Conservation (phyloP, 37 sponge, comb jelly and placozoan genomes). For the Hormiphora californensis region DNA sequence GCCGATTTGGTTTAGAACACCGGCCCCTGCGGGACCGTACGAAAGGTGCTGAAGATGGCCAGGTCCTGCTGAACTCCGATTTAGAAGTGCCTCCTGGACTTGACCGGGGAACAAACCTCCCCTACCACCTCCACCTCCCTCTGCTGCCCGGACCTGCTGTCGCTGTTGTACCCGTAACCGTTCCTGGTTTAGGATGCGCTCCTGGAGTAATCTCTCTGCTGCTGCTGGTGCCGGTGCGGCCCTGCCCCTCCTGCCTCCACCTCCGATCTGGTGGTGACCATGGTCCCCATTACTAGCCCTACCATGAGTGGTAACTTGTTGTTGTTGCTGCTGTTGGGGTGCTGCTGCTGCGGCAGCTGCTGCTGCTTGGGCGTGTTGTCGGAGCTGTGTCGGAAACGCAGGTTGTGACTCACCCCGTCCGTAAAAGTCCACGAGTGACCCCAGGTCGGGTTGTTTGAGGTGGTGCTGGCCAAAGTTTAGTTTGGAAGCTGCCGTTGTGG, state of each 20-base stretch:
- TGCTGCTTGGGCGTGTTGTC: no score
- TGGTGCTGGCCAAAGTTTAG: slow-evolving; percentile 35
- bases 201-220: neutral
- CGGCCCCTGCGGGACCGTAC: slow-evolving; percentile 22
- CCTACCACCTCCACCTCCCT: neutral
- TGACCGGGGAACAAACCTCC: neutral
- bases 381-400: slow-evolving; percentile 36
- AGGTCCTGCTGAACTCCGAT: neutral
- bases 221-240: neutral
- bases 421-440: slow-evolving; percentile 1
- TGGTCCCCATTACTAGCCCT: neutral
- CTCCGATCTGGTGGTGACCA: neutral
- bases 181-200: slow-evolving; percentile 18
- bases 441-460: slow-evolving; percentile 14
- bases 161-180: slow-evolving; percentile 47
- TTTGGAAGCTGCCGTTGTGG: slow-evolving; percentile 27
- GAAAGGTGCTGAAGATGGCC: slow-evolving; percentile 30
- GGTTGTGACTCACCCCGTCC: slow-evolving; percentile 45
- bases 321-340: no score
- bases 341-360: slow-evolving; percentile 7
- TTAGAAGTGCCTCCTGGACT: slow-evolving; percentile 3
- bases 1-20: slow-evolving; percentile 35
- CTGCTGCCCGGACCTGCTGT: neutral
- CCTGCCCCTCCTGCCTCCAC: neutral
- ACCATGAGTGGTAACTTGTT: no score